phyloP scores from a whole-genome alignment of 2,797 vertebrate genomes.

The Meriones psammophilus region DNA sequence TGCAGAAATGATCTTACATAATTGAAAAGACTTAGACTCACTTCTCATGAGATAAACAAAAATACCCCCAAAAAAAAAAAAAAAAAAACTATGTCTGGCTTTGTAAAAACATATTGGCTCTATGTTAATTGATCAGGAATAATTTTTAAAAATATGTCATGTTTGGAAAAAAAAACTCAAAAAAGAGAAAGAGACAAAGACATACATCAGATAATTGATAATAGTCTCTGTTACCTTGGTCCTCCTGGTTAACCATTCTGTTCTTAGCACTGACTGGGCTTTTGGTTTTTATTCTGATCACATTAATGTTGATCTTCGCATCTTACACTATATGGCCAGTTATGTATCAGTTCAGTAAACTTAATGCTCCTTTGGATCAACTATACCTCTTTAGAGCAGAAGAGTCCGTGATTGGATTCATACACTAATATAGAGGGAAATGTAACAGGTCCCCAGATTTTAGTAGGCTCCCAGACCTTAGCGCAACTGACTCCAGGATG shows the following conservation, averaged over 20 bases:
- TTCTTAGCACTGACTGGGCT: background rate
- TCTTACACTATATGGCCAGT: background rate
- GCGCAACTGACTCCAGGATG: background rate
- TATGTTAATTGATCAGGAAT: background rate
- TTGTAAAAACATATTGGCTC: background rate
- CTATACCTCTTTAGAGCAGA: background rate
- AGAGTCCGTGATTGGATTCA: background rate
- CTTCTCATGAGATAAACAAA: background rate
- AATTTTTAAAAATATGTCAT: background rate
- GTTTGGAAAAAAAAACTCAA: background rate
- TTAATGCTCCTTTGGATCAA: too few relatives aligned
- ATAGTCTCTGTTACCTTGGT: background rate
- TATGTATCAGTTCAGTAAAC: background rate
- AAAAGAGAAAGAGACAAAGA: background rate
- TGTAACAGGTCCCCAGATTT: background rate
- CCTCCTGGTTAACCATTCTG: background rate
- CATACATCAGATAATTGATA: background rate
- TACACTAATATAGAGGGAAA: background rate
- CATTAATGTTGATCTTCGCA: background rate
- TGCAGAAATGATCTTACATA: background rate
- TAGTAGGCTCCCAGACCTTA: background rate
- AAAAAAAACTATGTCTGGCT: background rate
- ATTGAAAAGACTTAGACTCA: background rate
- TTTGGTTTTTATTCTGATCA: background rate
- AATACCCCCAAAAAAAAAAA: too few relatives aligned